These are phyloP conservation scores for Alligator mississippiensis DNA, from an alignment of 2,113 vertebrate genomes.

Conservation along the genomic window DNA sequence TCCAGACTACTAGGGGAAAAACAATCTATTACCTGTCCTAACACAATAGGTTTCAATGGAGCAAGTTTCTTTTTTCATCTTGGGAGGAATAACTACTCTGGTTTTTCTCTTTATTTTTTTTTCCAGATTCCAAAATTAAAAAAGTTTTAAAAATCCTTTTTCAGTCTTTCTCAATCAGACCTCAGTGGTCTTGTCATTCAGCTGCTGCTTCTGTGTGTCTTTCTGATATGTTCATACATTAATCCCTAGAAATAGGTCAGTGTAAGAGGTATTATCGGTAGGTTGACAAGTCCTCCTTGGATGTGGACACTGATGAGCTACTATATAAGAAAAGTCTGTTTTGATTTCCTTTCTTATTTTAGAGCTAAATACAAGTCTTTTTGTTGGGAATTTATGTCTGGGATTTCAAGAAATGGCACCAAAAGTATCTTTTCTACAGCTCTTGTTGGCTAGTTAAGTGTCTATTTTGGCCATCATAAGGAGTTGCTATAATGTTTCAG, in stretches of 20 bases:
- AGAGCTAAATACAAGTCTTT: not conserved
- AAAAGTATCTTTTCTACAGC: not conserved
- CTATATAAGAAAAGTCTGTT: not conserved
- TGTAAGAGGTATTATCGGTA: not conserved
- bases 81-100: not conserved
- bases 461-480: not conserved
- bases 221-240: not conserved
- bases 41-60: slow-evolving; percentile 5
- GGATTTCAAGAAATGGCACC: not conserved
- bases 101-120: not conserved
- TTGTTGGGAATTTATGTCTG: not conserved
- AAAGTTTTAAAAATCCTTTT: not conserved
- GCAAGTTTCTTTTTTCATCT: not conserved
- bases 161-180: not conserved
- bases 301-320: not conserved
- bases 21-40: slow-evolving; percentile 32
- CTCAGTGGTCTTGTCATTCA: slow-evolving; percentile 8
- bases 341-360: not conserved
- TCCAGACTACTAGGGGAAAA: not conserved
- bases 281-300: not conserved
- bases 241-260: slow-evolving; percentile 6
- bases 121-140: not conserved
- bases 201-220: not conserved
- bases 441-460: not conserved
- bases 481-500: not conserved